phyloP scores from a whole-genome alignment of 2,113 vertebrate species.

The Aldabrachelys gigantea region DNA sequence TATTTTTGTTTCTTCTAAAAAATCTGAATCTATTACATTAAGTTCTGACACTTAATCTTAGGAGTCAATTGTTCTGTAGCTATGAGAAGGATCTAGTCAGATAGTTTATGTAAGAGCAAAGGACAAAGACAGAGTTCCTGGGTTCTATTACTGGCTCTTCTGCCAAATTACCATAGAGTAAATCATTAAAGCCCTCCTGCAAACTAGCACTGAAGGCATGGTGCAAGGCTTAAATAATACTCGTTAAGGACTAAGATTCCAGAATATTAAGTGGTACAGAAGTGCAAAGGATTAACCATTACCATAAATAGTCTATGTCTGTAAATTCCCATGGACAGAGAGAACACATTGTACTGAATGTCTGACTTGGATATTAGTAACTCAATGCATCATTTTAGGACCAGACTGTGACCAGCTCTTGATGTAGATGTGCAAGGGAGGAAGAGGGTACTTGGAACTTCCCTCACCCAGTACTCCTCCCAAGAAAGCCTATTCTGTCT shows the following conservation, averaged over 20 bases:
- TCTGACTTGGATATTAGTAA: neutral
- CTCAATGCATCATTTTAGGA: neutral
- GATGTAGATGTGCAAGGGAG: neutral
- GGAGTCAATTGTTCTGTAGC: neutral
- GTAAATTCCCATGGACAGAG: neutral
- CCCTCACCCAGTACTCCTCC: neutral
- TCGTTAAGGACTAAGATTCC: neutral
- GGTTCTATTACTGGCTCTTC: neutral
- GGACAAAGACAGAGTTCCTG: neutral
- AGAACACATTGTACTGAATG: neutral
- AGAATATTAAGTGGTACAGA: neutral
- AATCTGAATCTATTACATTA: neutral
- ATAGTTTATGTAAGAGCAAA: neutral
- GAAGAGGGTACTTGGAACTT: neutral
- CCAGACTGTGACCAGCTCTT: rapidly evolving
- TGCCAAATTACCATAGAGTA: neutral
- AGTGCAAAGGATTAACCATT: neutral
- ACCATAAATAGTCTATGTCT: neutral
- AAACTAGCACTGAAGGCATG: neutral
- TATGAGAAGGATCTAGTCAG: neutral
- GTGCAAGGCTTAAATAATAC: neutral
- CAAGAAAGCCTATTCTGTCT: neutral
- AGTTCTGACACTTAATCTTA: neutral
- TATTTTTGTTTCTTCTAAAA: neutral
- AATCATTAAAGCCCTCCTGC: neutral